A percentile compares a stretch with the other conserved stretches of the same genome.
Evolutionary conservation across 1,140 invertebrate genomes (phyloP).

Genomic region (Ectropis grisescens): DNA sequence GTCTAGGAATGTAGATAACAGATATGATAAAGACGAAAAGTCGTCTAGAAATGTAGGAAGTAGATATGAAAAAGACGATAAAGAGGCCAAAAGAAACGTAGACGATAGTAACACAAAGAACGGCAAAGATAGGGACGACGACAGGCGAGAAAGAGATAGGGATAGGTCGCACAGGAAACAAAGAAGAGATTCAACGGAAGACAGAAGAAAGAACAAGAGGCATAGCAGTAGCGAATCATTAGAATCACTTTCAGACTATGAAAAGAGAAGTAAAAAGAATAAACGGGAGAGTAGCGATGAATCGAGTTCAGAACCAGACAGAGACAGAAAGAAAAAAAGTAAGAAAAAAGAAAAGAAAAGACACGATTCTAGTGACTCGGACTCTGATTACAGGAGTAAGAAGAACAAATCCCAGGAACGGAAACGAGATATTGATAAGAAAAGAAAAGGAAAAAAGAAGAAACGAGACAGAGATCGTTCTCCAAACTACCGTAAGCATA

Average conservation of each 20-base stretch:
- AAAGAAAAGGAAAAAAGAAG: constrained; percentile 66
- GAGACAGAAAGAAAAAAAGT: too few species aligned
- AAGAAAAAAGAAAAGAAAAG: too few species aligned
- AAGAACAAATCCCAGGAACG: constrained; percentile 23
- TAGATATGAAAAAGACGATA: not conserved
- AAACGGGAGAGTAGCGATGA: constrained; percentile 23
- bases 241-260: constrained; percentile 42
- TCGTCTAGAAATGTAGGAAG: too few species aligned
- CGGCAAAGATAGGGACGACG: constrained; percentile 3
- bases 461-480: constrained; percentile 62
- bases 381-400: constrained; percentile 7
- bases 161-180: constrained; percentile 17
- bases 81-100: constrained; percentile 10
- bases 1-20: constrained; percentile 12
- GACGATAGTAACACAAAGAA: constrained; percentile 5
- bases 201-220: constrained; percentile 26
- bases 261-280: constrained; percentile 43
- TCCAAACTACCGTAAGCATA: constrained; percentile 54
- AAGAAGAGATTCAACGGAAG: too few species aligned
- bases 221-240: constrained; percentile 51
- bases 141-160: constrained; percentile 4
- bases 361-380: too few species aligned
- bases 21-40: constrained; percentile 9
- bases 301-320: constrained; percentile 18
- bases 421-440: constrained; percentile 62